Conservation (phyloP, 1,140 invertebrate genomes). For the Brachionus asplanchnoidis region DNA sequence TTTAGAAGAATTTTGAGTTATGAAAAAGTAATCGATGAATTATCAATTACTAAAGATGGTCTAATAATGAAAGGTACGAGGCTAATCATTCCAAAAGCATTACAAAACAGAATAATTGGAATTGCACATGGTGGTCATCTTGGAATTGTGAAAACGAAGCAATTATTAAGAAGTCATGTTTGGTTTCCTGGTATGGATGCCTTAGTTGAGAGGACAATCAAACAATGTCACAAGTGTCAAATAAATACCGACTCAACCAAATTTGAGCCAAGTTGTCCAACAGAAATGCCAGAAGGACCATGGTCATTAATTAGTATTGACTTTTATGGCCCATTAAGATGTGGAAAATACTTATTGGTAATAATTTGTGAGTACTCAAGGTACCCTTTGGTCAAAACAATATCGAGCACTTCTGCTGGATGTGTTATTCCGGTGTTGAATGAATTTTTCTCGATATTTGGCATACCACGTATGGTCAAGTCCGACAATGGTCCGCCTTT, state of each 20-base stretch:
- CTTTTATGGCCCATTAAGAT: slow-evolving; percentile 47
- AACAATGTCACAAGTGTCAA: slow-evolving; percentile 44
- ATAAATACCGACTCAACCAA: slow-evolving; percentile 44
- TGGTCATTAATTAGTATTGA: slow-evolving; percentile 46
- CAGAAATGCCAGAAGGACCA: slow-evolving; percentile 31
- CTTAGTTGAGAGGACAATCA: slow-evolving; percentile 42
- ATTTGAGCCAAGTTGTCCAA: no score
- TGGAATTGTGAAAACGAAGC: slow-evolving; percentile 45
- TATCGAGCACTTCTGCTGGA: slow-evolving; percentile 42
- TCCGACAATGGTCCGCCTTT: slow-evolving; percentile 44
- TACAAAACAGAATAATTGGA: slow-evolving; percentile 43
- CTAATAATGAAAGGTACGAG: no score
- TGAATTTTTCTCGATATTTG: slow-evolving; percentile 43
- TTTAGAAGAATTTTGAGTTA: no score
- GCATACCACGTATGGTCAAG: slow-evolving; percentile 43
- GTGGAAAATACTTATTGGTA: slow-evolving; percentile 45
- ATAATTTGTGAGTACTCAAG: slow-evolving; percentile 48
- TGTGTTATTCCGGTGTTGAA: slow-evolving; percentile 41
- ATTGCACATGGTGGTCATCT: slow-evolving; percentile 43
- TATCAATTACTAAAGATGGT: no score
- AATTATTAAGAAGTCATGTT: slow-evolving; percentile 44
- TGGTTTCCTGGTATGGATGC: slow-evolving; percentile 44
- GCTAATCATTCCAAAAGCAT: no score
- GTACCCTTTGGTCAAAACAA: slow-evolving; percentile 47
- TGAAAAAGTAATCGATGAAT: no score